Conservation (phyloP, 2,888 invertebrate species). For the Linnaemya vulpina region DNA sequence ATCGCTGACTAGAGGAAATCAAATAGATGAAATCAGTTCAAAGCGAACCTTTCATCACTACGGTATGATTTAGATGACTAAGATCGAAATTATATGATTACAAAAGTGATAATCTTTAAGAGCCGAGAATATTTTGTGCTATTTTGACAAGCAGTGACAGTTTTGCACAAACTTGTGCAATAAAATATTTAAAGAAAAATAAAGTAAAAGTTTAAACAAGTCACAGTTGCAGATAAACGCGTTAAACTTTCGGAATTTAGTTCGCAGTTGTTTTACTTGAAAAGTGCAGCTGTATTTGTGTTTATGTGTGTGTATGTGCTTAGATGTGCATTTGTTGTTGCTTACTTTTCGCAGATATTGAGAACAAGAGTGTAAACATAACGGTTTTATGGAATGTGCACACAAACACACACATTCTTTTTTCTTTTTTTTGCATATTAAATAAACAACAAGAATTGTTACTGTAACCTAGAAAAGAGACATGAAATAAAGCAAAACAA, state of each 20-base stretch:
- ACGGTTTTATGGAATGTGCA: constrained; percentile 9
- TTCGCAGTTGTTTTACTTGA: neutral
- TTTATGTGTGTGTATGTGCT: neutral
- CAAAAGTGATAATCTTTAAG: neutral
- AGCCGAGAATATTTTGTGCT: neutral
- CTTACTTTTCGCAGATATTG: constrained; percentile 1
- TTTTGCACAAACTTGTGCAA: neutral
- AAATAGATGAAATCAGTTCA: constrained; percentile 56
- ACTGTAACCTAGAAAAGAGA: neutral
- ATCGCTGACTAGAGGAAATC: constrained; percentile 43
- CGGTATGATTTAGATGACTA: constrained; percentile 33
- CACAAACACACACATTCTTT: neutral
- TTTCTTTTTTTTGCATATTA: neutral
- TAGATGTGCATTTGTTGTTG: neutral
- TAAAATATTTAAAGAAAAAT: neutral
- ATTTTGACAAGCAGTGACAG: neutral
- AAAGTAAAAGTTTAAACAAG: neutral
- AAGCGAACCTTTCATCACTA: constrained; percentile 55
- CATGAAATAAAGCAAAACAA: neutral
- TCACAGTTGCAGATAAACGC: neutral
- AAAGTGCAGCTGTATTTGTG: neutral
- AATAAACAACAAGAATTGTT: constrained; percentile 25
- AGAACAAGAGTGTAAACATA: constrained; percentile 6
- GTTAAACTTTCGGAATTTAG: constrained; percentile 7
- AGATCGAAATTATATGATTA: neutral